Conservation (phyloP, 2,797 vertebrate genomes). For the Emys orbicularis region DNA sequence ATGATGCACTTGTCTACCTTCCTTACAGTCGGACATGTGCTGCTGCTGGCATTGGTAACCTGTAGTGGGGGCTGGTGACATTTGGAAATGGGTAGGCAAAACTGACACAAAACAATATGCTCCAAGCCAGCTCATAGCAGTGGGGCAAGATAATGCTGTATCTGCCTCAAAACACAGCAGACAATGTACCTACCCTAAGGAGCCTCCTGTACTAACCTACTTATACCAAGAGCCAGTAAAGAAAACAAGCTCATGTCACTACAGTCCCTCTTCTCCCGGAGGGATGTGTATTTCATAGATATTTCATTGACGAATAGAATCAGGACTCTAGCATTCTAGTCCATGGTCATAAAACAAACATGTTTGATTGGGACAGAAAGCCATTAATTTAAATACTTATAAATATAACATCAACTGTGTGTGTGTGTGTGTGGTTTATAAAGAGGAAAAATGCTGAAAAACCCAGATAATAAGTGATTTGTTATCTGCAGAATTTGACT, state of each 20-base stretch:
- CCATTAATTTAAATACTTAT: not conserved
- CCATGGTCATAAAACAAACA: slow-evolving; percentile 20
- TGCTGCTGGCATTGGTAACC: not conserved
- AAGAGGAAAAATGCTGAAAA: slow-evolving; percentile 1
- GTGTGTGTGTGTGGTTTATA: slow-evolving; percentile 1
- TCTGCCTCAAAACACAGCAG: not conserved
- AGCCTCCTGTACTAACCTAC: not conserved
- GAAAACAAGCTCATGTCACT: not conserved
- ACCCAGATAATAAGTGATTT: slow-evolving; percentile 10
- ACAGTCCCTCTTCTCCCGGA: not conserved
- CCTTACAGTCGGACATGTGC: slow-evolving; percentile 41
- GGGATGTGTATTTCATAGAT: not conserved
- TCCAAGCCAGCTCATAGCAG: not conserved
- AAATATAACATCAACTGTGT: slow-evolving; percentile 1
- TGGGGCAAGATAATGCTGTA: not conserved
- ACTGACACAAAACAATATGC: not conserved
- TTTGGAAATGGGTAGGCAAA: slow-evolving; percentile 40
- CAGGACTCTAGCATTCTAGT: not conserved
- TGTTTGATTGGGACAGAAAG: slow-evolving; percentile 4
- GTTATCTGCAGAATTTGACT: slow-evolving; percentile 50
- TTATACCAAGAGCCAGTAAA: not conserved
- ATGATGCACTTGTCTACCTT: not conserved
- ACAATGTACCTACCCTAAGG: not conserved
- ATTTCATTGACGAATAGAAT: slow-evolving; percentile 29
- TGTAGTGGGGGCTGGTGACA: slow-evolving; percentile 40